Evolutionary conservation across 2,797 vertebrate species (phyloP).

Genomic region (Spinus pinus): DNA sequence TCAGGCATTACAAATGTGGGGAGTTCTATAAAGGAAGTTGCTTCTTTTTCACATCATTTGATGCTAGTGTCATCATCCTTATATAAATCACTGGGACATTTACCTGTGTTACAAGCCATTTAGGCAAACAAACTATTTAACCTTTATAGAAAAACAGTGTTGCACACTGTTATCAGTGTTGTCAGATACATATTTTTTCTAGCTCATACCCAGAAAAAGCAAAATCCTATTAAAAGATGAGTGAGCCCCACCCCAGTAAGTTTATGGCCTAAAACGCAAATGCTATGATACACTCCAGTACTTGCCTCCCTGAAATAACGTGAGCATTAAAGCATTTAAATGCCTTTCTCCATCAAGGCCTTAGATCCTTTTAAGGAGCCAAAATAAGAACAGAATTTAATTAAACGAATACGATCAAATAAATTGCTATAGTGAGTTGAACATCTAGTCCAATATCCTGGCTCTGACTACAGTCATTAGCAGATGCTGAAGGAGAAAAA

Average conservation of each 20-base stretch:
- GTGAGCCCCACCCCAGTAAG: not conserved
- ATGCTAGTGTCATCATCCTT: not conserved
- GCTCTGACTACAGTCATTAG: not conserved
- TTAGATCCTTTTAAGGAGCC: not conserved
- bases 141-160: not conserved
- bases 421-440: slow-evolving; percentile 31
- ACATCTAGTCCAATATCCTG: slow-evolving; percentile 33
- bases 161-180: not conserved
- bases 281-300: not conserved
- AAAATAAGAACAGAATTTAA: slow-evolving; percentile 40
- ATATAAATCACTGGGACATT: not conserved
- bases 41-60: not conserved
- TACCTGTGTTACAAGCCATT: not conserved
- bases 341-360: not conserved
- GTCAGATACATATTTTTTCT: not conserved
- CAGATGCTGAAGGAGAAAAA: not conserved
- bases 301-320: not conserved
- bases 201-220: not conserved
- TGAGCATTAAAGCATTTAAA: not conserved
- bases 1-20: not conserved
- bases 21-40: not conserved
- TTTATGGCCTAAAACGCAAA: not conserved
- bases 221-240: not conserved
- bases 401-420: slow-evolving; percentile 27
- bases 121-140: not conserved